These are phyloP conservation scores for Toxostoma redivivum DNA, from an alignment of 2,113 vertebrate genomes.

Conservation along the genomic window DNA sequence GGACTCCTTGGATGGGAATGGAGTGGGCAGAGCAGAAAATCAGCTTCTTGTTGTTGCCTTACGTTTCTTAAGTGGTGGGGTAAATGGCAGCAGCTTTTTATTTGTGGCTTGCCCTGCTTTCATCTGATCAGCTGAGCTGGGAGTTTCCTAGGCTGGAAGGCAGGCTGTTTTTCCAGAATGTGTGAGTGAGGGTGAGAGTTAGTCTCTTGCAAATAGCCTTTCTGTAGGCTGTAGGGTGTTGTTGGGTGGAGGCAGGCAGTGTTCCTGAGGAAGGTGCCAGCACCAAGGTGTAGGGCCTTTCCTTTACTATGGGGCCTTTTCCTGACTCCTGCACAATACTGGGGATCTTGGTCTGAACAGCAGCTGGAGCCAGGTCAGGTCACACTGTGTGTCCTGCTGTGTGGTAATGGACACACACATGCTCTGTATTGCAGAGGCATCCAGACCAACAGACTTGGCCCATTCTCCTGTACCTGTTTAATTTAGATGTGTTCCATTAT, in stretches of 20 bases:
- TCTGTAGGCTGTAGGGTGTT: not conserved
- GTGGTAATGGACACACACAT: not conserved
- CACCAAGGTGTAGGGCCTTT: not conserved
- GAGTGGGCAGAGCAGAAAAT: not conserved
- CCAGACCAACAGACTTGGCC: not conserved
- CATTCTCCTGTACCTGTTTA: not conserved
- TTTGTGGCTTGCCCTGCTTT: not conserved
- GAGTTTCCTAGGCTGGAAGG: not conserved
- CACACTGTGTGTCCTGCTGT: too few relatives aligned
- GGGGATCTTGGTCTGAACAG: accelerated
- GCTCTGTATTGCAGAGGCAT: not conserved
- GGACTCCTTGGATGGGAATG: not conserved
- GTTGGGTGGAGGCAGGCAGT: not conserved
- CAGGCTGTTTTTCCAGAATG: not conserved
- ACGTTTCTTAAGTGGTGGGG: not conserved
- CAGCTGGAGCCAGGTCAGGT: not conserved
- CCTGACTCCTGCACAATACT: not conserved
- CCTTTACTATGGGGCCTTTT: not conserved
- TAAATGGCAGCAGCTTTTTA: not conserved
- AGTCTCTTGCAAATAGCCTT: not conserved
- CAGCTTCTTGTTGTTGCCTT: not conserved
- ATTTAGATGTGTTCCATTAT: not conserved
- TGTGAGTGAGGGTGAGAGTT: not conserved
- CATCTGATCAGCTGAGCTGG: not conserved
- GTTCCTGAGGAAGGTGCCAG: not conserved